Percentiles rank a stretch among this genome's conserved stretches.
Evolutionary conservation across 2,113 vertebrate genomes (phyloP).

Genomic region (Peromyscus leucopus): DNA sequence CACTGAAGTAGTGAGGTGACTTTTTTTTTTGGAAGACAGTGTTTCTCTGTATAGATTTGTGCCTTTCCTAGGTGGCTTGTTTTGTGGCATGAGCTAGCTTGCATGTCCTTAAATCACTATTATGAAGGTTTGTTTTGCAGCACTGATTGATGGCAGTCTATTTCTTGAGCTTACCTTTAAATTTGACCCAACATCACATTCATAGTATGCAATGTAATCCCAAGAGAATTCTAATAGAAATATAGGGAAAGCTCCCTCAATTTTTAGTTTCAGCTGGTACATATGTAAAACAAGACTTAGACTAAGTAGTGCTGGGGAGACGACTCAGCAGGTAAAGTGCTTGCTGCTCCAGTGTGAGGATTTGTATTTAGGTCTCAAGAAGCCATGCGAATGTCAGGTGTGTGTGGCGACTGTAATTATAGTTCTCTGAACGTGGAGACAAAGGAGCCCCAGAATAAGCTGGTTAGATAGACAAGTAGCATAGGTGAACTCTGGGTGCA

Average conservation of each 20-base stretch:
- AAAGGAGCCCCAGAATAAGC: neutral
- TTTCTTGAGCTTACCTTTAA: slow-evolving; percentile 33
- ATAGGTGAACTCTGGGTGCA: neutral
- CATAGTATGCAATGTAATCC: neutral
- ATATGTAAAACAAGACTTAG: slow-evolving; percentile 32
- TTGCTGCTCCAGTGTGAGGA: neutral
- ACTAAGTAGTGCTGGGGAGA: neutral
- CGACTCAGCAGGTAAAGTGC: neutral
- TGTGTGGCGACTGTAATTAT: neutral
- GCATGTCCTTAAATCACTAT: neutral
- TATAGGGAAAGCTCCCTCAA: neutral
- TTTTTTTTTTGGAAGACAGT: neutral
- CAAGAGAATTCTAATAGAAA: slow-evolving; percentile 44
- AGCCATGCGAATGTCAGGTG: neutral
- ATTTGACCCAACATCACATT: neutral
- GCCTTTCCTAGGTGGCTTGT: neutral
- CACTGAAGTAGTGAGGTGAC: neutral
- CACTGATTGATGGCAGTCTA: neutral
- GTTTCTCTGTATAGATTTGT: too few species aligned
- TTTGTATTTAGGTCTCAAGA: neutral
- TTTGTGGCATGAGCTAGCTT: neutral
- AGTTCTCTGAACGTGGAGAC: neutral
- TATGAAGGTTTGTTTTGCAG: neutral
- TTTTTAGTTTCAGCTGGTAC: neutral
- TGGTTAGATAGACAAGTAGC: neutral